These are phyloP conservation scores for Phymastichus coffea DNA, from an alignment of 1,140 invertebrate species.

Conservation along the genomic window DNA sequence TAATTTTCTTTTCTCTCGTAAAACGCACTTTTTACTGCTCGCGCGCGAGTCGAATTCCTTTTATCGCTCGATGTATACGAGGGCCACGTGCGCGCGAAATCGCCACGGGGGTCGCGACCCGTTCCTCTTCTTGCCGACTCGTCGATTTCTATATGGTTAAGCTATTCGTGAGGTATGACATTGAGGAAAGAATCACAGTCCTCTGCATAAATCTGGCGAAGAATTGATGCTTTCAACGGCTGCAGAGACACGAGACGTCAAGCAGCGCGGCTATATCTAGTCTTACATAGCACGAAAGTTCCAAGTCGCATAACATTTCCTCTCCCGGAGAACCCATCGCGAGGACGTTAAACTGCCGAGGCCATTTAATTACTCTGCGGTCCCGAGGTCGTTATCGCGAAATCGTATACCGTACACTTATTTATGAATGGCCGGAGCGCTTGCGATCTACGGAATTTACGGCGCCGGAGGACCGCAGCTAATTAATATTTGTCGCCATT, in stretches of 20 bases:
- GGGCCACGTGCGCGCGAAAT: too few species aligned
- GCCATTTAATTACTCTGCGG: conserved; percentile 41
- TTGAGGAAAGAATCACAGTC: too few species aligned
- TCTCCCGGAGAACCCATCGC: conserved; percentile 38
- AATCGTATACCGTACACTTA: conserved; percentile 47
- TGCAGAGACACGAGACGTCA: conserved; percentile 18
- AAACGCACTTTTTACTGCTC: conserved; percentile 24
- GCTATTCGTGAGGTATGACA: too few species aligned
- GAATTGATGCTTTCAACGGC: too few species aligned
- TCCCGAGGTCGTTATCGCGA: conserved; percentile 45
- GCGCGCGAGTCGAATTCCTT: neutral
- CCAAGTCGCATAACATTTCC: conserved; percentile 27
- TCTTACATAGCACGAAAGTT: neutral
- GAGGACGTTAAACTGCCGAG: conserved; percentile 39
- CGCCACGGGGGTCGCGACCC: neutral
- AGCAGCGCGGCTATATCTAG: neutral
- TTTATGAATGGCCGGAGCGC: conserved; percentile 46
- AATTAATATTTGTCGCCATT: conserved; percentile 56
- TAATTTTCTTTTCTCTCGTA: conserved; percentile 28
- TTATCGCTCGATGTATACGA: neutral
- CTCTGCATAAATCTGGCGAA: too few species aligned
- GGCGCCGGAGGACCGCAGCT: conserved; percentile 27
- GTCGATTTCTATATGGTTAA: too few species aligned
- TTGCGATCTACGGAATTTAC: conserved; percentile 18
- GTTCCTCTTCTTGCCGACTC: conserved; percentile 3